phyloP scores from a whole-genome alignment of 2,113 vertebrate genomes.

The Hippolais icterina region DNA sequence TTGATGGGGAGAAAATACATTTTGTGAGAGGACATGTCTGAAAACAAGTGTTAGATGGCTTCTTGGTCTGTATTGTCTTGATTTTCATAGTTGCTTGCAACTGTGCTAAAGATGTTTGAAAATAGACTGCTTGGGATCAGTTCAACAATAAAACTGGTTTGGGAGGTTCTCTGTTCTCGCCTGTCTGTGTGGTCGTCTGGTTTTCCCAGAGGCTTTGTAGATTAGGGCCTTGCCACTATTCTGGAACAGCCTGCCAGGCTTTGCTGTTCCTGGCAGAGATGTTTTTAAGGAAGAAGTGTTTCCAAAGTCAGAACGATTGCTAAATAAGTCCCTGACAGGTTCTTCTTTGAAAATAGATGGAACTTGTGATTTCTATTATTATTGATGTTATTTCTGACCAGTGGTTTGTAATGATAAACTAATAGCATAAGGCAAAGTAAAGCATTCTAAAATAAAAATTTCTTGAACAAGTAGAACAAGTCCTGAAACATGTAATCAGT shows the following conservation, averaged over 20 bases:
- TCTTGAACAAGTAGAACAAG: background rate
- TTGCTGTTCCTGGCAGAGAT: background rate
- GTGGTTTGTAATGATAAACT: background rate
- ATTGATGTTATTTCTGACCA: background rate
- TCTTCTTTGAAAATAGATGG: background rate
- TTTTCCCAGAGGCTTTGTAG: background rate
- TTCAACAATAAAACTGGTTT: slow-evolving; percentile 24
- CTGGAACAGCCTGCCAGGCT: slow-evolving; percentile 4
- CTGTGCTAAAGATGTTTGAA: background rate
- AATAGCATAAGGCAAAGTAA: background rate
- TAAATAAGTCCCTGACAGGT: background rate
- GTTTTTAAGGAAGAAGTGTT: background rate
- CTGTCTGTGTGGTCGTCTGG: slow-evolving; percentile 6
- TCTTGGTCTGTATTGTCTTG: background rate
- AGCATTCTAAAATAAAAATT: background rate
- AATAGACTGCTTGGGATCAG: background rate
- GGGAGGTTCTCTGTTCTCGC: background rate
- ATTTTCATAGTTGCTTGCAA: background rate
- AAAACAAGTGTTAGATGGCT: background rate
- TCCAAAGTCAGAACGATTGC: background rate
- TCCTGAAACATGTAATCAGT: background rate
- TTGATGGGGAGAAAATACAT: background rate
- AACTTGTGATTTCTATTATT: background rate
- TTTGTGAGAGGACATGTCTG: background rate
- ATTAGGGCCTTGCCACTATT: background rate